Evolutionary conservation across 2,888 invertebrate genomes (phyloP), one percentile per base, ranked within the genome.

Genomic region (Athalia cordata): DNA sequence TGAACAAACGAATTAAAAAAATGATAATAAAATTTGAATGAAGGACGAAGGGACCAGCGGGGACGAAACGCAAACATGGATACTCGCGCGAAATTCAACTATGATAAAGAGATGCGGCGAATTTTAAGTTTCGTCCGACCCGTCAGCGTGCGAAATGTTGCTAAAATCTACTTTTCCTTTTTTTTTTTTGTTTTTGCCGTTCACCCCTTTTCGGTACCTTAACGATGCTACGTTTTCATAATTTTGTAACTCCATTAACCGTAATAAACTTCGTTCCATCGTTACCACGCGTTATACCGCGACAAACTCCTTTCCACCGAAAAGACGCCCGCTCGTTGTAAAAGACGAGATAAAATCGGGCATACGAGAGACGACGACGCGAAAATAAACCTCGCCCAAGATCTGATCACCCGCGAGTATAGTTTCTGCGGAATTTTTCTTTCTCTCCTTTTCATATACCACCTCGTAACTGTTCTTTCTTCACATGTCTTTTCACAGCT

Each of bases 241-340:
- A 68, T 55, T 68, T 68, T 5, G 55, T n/a, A 55, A 68, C 52
- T 68, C 29, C 11, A 55, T 68, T 55, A 55, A 55, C 68, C 43
- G 52, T 68, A 55, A 68, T 29, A 68, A 68, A 68, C 52, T 7
- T 68, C 11, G 50, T 52, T 68, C 43, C 52, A 15, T 68, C 52
- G 11, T 55, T 43, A 52, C n/a, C 68, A 52, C 45, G 3, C 43
- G 64, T 64, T 64, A 47, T 29, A 29, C 29, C 29, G 29, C 29
- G 29, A 29, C 29, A 29, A 29, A 29, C 29, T 29, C 29, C 29
- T 29, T 2, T 29, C 2, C 29, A 29, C 29, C 29, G 43, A 5
- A 43, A 64, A 55, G 29, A 47, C 68, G 68, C 43, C 52, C 11
- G 45, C 64, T n/a, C 8, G 64, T 43, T 43, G 43, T 61, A 61